Evolutionary conservation across 2,888 invertebrate species (phyloP).

Genomic region (Rotaria magnacalcarata): DNA sequence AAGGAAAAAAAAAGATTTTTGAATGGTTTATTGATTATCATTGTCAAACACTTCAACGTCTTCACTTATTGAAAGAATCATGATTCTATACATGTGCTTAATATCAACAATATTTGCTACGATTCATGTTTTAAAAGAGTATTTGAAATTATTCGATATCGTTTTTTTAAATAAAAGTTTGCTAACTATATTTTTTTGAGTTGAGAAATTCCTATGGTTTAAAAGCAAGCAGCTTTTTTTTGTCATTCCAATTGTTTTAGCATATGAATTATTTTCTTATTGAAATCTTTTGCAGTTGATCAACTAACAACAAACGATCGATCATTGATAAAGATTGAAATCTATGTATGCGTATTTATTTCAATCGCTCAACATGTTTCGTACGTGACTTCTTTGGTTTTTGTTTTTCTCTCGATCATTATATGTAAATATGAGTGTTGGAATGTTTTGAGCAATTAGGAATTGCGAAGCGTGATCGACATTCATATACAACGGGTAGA

Average conservation of each 20-base stretch:
- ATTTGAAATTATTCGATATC: no score
- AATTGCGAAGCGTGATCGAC: neutral
- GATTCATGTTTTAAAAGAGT: no score
- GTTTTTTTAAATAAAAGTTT: no score
- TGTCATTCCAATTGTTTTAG: neutral
- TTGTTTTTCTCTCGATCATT: neutral
- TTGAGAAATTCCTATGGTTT: no score
- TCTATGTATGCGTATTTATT: neutral
- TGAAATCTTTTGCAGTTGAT: neutral
- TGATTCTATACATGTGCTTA: no score
- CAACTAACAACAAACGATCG: neutral
- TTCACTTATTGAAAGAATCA: no score
- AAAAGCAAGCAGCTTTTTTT: neutral
- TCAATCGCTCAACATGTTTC: neutral
- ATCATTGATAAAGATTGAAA: neutral
- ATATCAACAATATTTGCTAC: no score
- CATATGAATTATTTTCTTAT: neutral
- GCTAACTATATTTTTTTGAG: no score
- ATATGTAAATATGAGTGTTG: neutral
- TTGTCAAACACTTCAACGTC: no score
- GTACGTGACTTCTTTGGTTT: conserved; percentile 18
- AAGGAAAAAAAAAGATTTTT: neutral
- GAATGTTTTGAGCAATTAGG: conserved; percentile 20
- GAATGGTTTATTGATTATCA: no score
- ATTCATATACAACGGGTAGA: neutral